Base-by-base conservation (phyloP, 2,113 vertebrate species). In the Zosterops lateralis region DNA sequence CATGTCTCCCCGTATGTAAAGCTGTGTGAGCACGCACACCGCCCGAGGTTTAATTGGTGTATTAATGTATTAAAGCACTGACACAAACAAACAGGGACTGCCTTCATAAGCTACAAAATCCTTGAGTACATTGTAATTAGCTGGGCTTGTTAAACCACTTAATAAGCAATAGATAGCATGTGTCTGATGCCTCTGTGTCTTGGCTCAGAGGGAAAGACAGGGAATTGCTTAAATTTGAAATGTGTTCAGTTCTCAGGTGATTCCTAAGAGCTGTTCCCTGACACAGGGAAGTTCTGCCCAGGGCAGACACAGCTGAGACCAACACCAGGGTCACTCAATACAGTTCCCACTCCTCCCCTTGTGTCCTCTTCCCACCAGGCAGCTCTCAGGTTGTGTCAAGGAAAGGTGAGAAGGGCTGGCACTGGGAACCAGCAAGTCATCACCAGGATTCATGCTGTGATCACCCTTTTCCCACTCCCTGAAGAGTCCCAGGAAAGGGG, bases 11-110 rank as follows among this genome's bases (percentile, higher is more conserved):
- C 13, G 7, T 70, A 42, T 8, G 54, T 95, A 56, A 54, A 80
- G 80, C 72, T 58, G 62, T 66, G 29, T 81, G 66, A 79, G n/a
- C 90, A 88, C 25, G 0, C 40, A 60, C 54, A 56, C 38, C 19
- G 14, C 18, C 50, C 2, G 2, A 64, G 76, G 53, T 87, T 94
- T 81, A 64, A 95, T 78, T 94, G 94, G 32, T 85, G 71, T 86
- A 73, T 90, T 92, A 89, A 93, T 57, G 94, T 78, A 78, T 82
- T 83, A 93, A 96, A 89, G 71, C 70, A 91, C 32, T 66, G 95
- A 92, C 74, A 96, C 72, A 93, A 93, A 96, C 87, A 94, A 94
- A 96, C 80, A 93, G 79, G 44, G 61, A 68, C 72, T 6, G 48
- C 65, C 96, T 92, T 90, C 81, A 48, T 87, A 80, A 90, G 82